Percentiles rank a stretch among this genome's conserved stretches.
Conservation (phyloP, 2,797 vertebrate species). For the Mormyrops attenuatus region DNA sequence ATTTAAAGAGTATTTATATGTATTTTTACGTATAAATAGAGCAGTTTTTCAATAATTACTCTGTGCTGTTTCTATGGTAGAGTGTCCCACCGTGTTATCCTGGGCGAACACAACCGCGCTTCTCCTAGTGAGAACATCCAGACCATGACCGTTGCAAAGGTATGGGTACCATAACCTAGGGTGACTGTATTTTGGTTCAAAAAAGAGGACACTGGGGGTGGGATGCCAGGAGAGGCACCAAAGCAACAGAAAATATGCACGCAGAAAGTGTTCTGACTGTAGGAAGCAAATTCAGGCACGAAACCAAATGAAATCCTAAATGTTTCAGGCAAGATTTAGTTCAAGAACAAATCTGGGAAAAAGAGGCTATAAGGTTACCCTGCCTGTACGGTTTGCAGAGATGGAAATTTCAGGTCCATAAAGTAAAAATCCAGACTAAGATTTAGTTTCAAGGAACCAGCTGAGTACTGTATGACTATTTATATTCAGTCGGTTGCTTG, state of each 20-base stretch:
- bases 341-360: too few relatives aligned
- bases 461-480: background rate
- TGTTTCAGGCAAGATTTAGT: too few relatives aligned
- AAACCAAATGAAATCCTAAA: too few relatives aligned
- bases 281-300: too few relatives aligned
- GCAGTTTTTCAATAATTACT: background rate
- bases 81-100: slow-evolving; percentile 64
- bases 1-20: background rate
- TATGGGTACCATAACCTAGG: slow-evolving; percentile 26
- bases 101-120: slow-evolving; percentile 72
- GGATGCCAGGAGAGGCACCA: too few relatives aligned
- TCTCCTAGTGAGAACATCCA: slow-evolving; percentile 56
- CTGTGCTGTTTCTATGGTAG: slow-evolving; percentile 41
- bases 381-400: too few relatives aligned
- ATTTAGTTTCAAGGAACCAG: too few relatives aligned
- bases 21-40: background rate
- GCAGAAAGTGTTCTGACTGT: too few relatives aligned
- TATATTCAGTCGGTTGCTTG: background rate
- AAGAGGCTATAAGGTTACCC: too few relatives aligned
- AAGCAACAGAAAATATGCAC: background rate
- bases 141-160: slow-evolving; percentile 59
- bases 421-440: too few relatives aligned
- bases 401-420: too few relatives aligned
- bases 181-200: background rate
- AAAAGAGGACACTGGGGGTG: background rate